Base-by-base conservation (phyloP, 2,888 invertebrate genomes). In the Caenorhabditis wallacei region DNA sequence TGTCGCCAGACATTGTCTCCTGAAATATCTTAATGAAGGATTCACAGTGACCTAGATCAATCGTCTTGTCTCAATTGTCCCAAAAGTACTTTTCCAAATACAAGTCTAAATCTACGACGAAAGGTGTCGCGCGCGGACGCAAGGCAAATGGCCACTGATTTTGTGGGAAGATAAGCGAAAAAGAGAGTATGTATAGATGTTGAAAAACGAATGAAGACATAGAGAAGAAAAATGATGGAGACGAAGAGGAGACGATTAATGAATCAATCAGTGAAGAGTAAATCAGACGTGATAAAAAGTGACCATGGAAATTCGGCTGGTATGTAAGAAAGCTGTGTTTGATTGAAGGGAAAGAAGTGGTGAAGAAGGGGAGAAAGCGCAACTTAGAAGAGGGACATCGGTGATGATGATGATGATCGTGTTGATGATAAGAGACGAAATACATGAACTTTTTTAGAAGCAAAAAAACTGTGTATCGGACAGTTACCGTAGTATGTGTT, bases 201-300 rank as follows among this genome's bases (percentile, higher is more conserved):
- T 37, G 24, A 37, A 48, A 43, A 48, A 26, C 20, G 18, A 30
- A 63, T 7, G 61, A 43, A 61, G 76, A 61, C 51, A n/a, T 46
- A 40, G 51, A 61, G 53, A 40, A 13, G 26, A 35, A 40, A 18
- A 24, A 20, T 22, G 59, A 24, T 8, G 8, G 51, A 37, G 11
- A 63, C 43, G n/a, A 8, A 16, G n/a, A 35, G 63, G 10, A 54
- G 40, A 70, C 54, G 61, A 79, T 78, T 78, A 78, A 78, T 78
- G 78, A 78, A 78, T 78, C 69, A 78, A 78, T 69, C 78, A 76
- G 53, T 37, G 56, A 20, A 76, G 59, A 76, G 76, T 76, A 76
- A 76, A 76, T 69, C 76, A 76, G 59, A 68, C 76, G 76, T 76
- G 76, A 76, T 76, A 76, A 76, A 75, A 69, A 76, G 68, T 76